These are phyloP conservation scores for Drosophila rufa DNA, from an alignment of 1,140 invertebrate genomes.

Conservation along the genomic window DNA sequence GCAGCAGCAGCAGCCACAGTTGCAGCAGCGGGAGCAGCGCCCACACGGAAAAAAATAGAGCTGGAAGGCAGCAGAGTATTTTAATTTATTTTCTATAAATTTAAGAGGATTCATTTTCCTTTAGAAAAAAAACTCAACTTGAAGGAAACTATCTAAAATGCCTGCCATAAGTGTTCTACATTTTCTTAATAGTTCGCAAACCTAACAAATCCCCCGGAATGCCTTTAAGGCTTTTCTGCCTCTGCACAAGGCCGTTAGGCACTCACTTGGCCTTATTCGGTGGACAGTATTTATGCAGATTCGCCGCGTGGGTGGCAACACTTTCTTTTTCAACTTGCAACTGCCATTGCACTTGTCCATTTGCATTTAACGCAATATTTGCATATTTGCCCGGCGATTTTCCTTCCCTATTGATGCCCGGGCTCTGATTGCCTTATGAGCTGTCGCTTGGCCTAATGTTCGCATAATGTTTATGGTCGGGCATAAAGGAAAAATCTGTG, in stretches of 20 bases:
- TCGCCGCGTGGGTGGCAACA: constrained; percentile 69
- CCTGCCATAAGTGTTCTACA: background rate
- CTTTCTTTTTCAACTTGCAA: constrained; percentile 60
- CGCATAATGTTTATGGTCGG: constrained; percentile 64
- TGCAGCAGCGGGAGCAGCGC: constrained; percentile 53
- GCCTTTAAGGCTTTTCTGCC: background rate
- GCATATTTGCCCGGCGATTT: constrained; percentile 1
- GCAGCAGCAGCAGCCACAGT: constrained; percentile 25
- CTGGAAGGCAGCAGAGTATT: too few species aligned
- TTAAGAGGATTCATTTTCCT: too few species aligned
- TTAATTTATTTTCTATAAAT: too few species aligned
- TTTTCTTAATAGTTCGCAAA: background rate
- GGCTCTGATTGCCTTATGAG: constrained; percentile 58
- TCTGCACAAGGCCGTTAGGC: constrained; percentile 41
- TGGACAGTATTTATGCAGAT: constrained; percentile 67
- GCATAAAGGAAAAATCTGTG: constrained; percentile 49
- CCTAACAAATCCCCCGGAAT: too few species aligned
- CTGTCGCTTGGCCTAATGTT: constrained; percentile 47
- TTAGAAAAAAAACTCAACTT: too few species aligned
- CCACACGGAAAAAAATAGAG: constrained; percentile 40
- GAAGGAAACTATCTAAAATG: background rate
- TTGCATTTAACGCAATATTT: constrained; percentile 60
- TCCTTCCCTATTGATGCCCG: constrained; percentile 28
- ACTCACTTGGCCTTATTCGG: constrained; percentile 69
- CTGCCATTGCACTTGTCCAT: constrained; percentile 43